Base-by-base conservation (phyloP, 2,113 vertebrate species). In the Macquaria ambigua region DNA sequence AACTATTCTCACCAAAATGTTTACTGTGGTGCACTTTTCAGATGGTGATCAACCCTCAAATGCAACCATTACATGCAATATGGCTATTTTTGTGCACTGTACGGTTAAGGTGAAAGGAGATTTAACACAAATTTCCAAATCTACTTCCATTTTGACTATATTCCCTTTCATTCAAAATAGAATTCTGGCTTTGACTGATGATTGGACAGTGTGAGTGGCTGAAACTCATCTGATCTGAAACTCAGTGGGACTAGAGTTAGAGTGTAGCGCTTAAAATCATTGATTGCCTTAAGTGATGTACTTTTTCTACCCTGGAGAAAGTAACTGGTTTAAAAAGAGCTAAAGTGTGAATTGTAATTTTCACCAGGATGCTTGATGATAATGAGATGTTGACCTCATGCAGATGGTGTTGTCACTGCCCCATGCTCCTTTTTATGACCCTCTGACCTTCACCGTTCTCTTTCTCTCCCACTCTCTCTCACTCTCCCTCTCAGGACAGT, bases 401-500 rank as follows among this genome's bases (percentile, higher is more conserved):
- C 55, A 81, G 61, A 77, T 85, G 79, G 53, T 34, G 43, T 34
- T 84, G 59, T 67, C 77, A 56, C 63, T 31, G 9, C 48, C 31
- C 31, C 41, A 0, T 61, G 25, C 31, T 70, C 70, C 70, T 75
- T 72, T 70, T 56, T n/a, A 53, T 81, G 78, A 90, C 74, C 83
- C 73, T 56, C 5, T 87, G 82, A 89, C 83, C 81, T 86, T 81
- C 76, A 83, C 37, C 70, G 43, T 70, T 87, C 66, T 61, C 31
- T 48, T 61, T 48, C 1, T 63, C 23, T 25, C 31, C 34, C 62
- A 16, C n/a, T 53, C 68, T 9, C 28, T 37, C 25, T 46, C 50
- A 55, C n/a, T 18, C 71, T n/a, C 25, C 41, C 61, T 67, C 75
- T 50, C 39, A 52, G 87, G 82, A 90, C 21, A 43, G 63, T 77